Evolutionary conservation across 2,113 vertebrate genomes (phyloP).

Genomic region (Seriola quinqueradiata): DNA sequence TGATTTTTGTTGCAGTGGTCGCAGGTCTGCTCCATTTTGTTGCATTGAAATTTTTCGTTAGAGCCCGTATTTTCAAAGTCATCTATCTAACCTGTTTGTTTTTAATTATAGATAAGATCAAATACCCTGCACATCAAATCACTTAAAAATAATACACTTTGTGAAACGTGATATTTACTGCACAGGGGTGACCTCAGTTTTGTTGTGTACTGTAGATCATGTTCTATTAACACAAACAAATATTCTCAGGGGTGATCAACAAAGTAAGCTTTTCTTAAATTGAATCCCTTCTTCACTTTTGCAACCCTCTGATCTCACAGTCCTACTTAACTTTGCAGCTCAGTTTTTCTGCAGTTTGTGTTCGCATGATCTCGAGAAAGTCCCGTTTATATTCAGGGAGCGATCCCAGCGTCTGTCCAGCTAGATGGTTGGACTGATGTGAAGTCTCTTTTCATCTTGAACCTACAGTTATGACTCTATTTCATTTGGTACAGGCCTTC

Average conservation of each 20-base stretch:
- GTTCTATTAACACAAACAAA: neutral
- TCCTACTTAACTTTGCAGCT: neutral
- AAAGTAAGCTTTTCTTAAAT: neutral
- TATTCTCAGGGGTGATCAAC: neutral
- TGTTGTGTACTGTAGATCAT: too few species aligned
- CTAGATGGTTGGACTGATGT: neutral
- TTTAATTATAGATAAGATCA: too few species aligned
- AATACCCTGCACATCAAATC: too few species aligned
- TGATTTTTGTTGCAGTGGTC: too few species aligned
- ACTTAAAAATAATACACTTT: too few species aligned
- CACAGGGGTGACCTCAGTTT: too few species aligned
- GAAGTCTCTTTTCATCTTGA: constrained; percentile 6
- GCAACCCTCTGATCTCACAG: too few species aligned
- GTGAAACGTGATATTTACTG: too few species aligned
- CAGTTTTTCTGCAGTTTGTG: neutral
- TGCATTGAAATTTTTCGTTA: too few species aligned
- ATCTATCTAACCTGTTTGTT: too few species aligned
- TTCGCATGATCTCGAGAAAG: neutral
- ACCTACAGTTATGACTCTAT: neutral
- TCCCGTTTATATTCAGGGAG: neutral
- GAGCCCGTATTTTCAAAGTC: too few species aligned
- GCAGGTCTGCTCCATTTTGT: too few species aligned
- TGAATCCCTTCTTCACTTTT: neutral
- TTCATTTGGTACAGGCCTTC: constrained; percentile 12
- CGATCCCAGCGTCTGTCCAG: neutral